Evolutionary conservation across 2,888 invertebrate genomes (phyloP).

Genomic region (Epirrhoe tristata): DNA sequence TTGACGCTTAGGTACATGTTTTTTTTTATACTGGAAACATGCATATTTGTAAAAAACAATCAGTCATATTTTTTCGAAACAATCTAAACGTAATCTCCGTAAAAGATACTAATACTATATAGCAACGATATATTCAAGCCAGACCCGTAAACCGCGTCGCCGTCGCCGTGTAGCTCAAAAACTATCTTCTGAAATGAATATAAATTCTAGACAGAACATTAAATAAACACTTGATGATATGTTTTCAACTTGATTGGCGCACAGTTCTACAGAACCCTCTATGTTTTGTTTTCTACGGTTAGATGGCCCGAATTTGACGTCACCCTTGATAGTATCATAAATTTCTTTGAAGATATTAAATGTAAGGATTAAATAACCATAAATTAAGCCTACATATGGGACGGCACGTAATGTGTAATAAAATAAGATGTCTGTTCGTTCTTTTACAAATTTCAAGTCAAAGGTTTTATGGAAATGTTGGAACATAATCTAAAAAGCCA

Average conservation of each 20-base stretch:
- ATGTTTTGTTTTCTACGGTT: slow-evolving; percentile 8
- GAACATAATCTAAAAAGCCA: neutral
- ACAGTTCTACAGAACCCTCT: neutral
- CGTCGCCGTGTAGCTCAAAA: too few species aligned
- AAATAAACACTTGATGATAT: neutral
- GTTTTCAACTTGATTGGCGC: slow-evolving; percentile 4
- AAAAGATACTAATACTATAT: too few species aligned
- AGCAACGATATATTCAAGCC: too few species aligned
- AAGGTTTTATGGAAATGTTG: slow-evolving; percentile 15
- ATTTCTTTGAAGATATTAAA: slow-evolving; percentile 19
- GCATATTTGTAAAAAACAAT: too few species aligned
- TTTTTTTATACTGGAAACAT: too few species aligned
- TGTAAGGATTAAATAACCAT: slow-evolving; percentile 19
- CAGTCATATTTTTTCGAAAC: too few species aligned
- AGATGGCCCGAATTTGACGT: slow-evolving; percentile 15
- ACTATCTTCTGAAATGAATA: too few species aligned
- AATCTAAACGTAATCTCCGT: too few species aligned
- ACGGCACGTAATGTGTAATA: slow-evolving; percentile 4
- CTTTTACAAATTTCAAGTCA: slow-evolving; percentile 9
- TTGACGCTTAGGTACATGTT: too few species aligned
- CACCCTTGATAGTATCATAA: slow-evolving; percentile 23
- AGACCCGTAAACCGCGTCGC: too few species aligned
- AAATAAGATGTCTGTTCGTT: neutral
- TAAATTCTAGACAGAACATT: neutral
- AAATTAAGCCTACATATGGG: slow-evolving; percentile 13